Evolutionary conservation across 35 echinoderm and acorn worm genomes (phyloP), one percentile per base, ranked within the genome.

Genomic region (Heliocidaris tuberculata): DNA sequence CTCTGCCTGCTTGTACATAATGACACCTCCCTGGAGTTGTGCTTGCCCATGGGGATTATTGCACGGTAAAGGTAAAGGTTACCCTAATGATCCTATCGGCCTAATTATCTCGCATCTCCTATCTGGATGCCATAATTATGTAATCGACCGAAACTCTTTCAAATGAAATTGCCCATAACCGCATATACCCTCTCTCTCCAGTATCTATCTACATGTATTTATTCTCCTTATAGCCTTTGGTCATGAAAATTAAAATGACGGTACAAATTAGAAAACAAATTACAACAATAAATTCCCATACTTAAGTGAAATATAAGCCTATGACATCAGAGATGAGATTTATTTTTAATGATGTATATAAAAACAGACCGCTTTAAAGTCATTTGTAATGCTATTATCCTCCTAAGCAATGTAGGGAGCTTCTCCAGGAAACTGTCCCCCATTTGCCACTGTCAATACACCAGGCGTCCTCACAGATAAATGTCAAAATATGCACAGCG

Each of bases 401-500:
- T 78, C 27, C 65, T 78, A 21, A 27, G 65, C 65, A 78, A 19
- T 78, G 27, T 7, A 78, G 27, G 65, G 65, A 78, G 27, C 65
- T 78, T 78, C 65, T 78, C 21, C 65, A n/a, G 65, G 65, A 78
- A 49, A 52, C 91, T 56, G 48, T 59, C 91, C 50, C 50, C 90
- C 91, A 30, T 59, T 59, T 59, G 21, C 48, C 91, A 93, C 91
- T 31, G 50, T 93, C 91, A 93, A 93, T 93, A 93, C 50, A 52
- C 91, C 50, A 49, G 15, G 31, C 50, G 50, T 30, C 48, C 50
- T 48, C 48, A 59, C 91, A 12, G 50, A 93, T 93, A 93, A 93
- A 93, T 93, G 91, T 93, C 91, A 93, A 93, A 59, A 93, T 93
- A 93, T 93, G 91, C 91, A 59, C 48, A 48, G 48, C 16, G 47